phyloP scores from a whole-genome alignment of 2,888 invertebrate species.

The Lissonota sp. region DNA sequence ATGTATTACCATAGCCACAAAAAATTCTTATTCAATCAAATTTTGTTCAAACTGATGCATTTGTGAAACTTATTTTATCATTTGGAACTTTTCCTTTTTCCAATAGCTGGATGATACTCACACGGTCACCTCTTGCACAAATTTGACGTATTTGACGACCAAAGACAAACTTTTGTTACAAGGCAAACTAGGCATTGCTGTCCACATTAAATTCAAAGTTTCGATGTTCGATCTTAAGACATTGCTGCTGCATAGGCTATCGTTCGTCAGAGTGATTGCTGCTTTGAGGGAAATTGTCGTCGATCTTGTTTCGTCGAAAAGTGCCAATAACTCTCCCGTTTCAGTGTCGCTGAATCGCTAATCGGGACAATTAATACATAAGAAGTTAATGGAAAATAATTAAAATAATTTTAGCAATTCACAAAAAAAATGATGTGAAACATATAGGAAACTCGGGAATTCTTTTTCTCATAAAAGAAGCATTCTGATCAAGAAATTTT shows the following conservation, averaged over 20 bases:
- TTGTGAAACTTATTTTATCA: no score
- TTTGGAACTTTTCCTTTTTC: no score
- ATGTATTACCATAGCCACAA: no score
- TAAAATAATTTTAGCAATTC: slow-evolving; percentile 7
- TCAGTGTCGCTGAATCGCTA: slow-evolving; percentile 82
- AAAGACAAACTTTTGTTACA: slow-evolving; percentile 86
- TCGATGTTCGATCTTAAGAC: slow-evolving; percentile 66
- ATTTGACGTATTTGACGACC: slow-evolving; percentile 84
- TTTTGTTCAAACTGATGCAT: no score
- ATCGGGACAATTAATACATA: slow-evolving; percentile 63
- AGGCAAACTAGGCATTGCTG: slow-evolving; percentile 86
- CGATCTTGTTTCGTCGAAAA: slow-evolving; percentile 83
- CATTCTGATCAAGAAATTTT: no score
- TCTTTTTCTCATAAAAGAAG: no score
- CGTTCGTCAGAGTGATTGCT: slow-evolving; percentile 77
- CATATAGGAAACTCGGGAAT: no score
- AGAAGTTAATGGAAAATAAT: slow-evolving; percentile 6
- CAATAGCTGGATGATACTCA: slow-evolving; percentile 59
- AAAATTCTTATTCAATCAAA: no score
- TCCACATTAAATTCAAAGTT: slow-evolving; percentile 84
- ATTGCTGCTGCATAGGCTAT: slow-evolving; percentile 56
- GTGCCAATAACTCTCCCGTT: slow-evolving; percentile 80
- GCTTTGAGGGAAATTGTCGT: slow-evolving; percentile 84
- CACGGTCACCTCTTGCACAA: slow-evolving; percentile 81
- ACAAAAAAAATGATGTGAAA: neutral